Evolutionary conservation across 2,113 vertebrate species (phyloP).

Genomic region (Zapornia atra): DNA sequence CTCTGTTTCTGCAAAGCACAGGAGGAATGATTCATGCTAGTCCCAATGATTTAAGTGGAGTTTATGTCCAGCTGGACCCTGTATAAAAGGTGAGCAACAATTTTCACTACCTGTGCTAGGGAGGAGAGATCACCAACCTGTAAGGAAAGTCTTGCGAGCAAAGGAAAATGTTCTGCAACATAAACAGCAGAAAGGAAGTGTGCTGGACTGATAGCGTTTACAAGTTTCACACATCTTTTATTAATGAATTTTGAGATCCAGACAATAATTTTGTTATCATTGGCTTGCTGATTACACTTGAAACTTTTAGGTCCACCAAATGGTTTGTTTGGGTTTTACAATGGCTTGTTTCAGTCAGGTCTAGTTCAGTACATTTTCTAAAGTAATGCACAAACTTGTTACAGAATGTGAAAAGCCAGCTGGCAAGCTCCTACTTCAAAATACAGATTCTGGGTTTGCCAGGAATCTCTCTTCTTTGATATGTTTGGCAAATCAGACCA

Average conservation of each 20-base stretch:
- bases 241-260: background rate
- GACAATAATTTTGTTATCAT: background rate
- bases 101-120: accelerated
- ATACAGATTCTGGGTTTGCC: background rate
- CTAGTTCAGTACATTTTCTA: background rate
- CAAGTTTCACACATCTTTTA: background rate
- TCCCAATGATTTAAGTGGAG: background rate
- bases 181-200: background rate
- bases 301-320: background rate
- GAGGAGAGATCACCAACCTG: background rate
- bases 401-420: background rate
- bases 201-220: background rate
- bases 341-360: background rate
- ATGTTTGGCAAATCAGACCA: background rate
- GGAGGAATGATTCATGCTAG: background rate
- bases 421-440: background rate
- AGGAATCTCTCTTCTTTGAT: background rate
- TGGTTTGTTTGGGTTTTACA: background rate
- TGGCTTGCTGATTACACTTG: background rate
- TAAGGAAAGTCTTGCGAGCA: accelerated
- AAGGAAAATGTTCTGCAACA: background rate
- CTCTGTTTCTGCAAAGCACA: background rate
- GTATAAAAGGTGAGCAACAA: background rate
- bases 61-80: background rate
- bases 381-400: background rate